A percentile compares a stretch with the other conserved stretches of the same genome.
These are phyloP conservation scores for Dolichomitus sp. DNA, from an alignment of 2,888 invertebrate genomes.

Conservation along the genomic window DNA sequence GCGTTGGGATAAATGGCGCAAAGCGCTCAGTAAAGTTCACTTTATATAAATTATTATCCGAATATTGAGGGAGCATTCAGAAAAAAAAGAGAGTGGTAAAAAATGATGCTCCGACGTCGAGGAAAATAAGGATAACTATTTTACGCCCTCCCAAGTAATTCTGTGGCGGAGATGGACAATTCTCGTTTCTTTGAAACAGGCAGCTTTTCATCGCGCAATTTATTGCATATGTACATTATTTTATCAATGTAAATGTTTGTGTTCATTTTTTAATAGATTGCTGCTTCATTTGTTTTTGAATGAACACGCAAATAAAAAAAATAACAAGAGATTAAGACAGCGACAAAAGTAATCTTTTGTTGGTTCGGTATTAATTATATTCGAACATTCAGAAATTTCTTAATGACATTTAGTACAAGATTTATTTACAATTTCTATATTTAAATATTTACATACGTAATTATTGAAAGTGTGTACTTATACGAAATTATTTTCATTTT, in stretches of 20 bases:
- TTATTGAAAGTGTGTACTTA: background rate
- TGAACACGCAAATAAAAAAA: conserved; percentile 2
- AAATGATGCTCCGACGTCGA: conserved; percentile 13
- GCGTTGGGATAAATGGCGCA: background rate
- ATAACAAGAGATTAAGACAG: background rate
- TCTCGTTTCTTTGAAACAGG: background rate
- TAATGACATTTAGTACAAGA: background rate
- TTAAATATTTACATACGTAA: background rate
- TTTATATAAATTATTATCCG: conserved; percentile 23
- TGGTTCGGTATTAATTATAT: background rate
- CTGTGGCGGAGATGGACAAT: background rate
- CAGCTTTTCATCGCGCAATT: conserved; percentile 1
- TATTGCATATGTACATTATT: background rate
- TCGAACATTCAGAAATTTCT: background rate
- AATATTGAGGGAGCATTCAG: background rate
- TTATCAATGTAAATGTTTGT: background rate
- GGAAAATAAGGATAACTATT: conserved; percentile 1
- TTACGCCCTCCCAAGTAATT: conserved; percentile 1
- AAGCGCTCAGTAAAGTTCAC: conserved; percentile 22
- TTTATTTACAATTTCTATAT: background rate
- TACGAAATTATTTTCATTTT: background rate
- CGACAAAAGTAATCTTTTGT: too few relatives aligned
- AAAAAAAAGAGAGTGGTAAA: background rate
- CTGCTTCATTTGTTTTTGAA: conserved; percentile 1
- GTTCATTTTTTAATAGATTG: background rate